Evolutionary conservation across 2,888 invertebrate genomes (phyloP), one percentile per base, ranked within the genome.

Genomic region (Oscheius myriophilus): DNA sequence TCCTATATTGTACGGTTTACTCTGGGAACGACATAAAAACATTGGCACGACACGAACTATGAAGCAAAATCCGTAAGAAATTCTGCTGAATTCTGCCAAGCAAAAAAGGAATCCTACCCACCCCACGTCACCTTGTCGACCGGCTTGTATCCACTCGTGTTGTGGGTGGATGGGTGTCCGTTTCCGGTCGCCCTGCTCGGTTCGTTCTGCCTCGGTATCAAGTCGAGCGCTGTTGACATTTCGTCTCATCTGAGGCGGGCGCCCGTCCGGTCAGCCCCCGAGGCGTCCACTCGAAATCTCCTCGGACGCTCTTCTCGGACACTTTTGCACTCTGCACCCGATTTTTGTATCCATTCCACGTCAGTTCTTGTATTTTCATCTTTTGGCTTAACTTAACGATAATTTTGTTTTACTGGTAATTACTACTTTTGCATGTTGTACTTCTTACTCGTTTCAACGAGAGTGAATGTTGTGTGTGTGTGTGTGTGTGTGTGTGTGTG

Each of bases 191-290:
- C 26, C 33, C 21, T 23, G 46, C 61, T 49, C 39, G 23, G 46
- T 45, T 61, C 61, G 23, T 23, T 61, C 25, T 61, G 49, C 49
- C 14, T 61, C 61, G 61, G 49, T 61, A 61, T 61, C 61, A 61
- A 61, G 46, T 61, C 61, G 49, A 21, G 42, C 46, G 43, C n/a
- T 59, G 49, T 61, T 61, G 46, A 61, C 61, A 61, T 61, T 61
- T 61, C 61, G 61, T 61, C 61, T 61, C 61, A 61, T 61, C 61
- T 61, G 61, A 61, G 61, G 61, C 61, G 49, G 61, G 45, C 23
- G 59, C 42, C 16, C 26, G 49, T 46, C 61, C 61, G 61, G 61
- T 61, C 61, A 61, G 61, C 49, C 61, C 33, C 57, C 61, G 61
- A 61, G 61, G 61, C 61, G 26, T 49, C 61, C 61, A 46, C 61